Base-by-base conservation (phyloP, 2,113 vertebrate genomes). In the Toxotes chatareus region DNA sequence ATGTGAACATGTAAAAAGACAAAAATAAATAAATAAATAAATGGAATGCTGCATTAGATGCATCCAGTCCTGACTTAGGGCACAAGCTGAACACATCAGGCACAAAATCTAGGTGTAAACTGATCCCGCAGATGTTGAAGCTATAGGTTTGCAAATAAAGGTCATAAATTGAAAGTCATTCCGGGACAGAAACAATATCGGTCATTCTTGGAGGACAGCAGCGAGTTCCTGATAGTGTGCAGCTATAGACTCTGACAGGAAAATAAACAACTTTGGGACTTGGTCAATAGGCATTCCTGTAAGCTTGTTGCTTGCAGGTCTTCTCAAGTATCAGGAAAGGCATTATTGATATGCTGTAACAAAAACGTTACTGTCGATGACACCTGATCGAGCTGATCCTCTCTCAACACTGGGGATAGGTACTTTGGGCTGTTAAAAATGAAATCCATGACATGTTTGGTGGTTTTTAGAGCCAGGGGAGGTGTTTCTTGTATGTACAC, bases 201-300 rank as follows among this genome's bases (percentile, higher is more conserved):
- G 71, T 75, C 73, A 21, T 80, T 64, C 71, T 69, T 83, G 34
- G 80, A 92, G 82, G 85, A 92, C 80, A 68, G 63, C 74, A 66
- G 74, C 47, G 82, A 79, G 69, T 92, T 93, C 88, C 92, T 93
- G 93, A 90, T 83, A 93, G 81, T 76, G 72, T 86, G 78, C 62
- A 40, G 83, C 84, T 84, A 82, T 84, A 90, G 89, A 87, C 81
- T 82, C 93, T 93, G 90, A 93, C 93, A 93, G 94, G 93, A 95
- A 95, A 84, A 82, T 17, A 79, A 83, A 91, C 81, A 90, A 71
- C 66, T 83, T 10, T 65, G 76, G 82, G 79, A 83, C 73, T 49
- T 88, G 91, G 93, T 94, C 95, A 94, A 94, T 94, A 94, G 86
- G 64, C 85, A 87, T 96, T 95, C 94, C 94, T 94, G 94, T 94